Percentiles rank a stretch among this genome's conserved stretches.
phyloP scores from a whole-genome alignment of 2,113 vertebrate species.

The Chamaea fasciata region DNA sequence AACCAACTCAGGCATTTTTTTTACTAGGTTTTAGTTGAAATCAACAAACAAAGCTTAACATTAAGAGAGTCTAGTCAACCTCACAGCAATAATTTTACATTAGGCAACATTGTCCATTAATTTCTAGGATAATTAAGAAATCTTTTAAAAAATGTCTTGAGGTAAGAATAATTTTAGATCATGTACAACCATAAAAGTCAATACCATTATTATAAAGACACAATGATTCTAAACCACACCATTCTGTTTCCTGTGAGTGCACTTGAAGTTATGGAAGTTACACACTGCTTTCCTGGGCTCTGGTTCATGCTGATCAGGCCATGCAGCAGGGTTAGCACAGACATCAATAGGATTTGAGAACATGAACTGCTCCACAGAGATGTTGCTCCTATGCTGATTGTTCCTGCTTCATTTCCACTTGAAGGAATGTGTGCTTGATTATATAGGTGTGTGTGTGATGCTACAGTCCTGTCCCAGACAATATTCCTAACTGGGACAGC shows the following conservation, averaged over 20 bases:
- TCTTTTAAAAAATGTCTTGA: background rate
- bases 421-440: background rate
- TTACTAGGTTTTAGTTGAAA: slow-evolving; percentile 33
- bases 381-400: background rate
- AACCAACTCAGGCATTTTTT: slow-evolving; percentile 15
- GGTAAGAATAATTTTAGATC: background rate
- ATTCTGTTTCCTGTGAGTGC: background rate
- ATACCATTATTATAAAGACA: background rate
- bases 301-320: slow-evolving; percentile 45
- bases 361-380: background rate
- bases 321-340: slow-evolving; percentile 39
- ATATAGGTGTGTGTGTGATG: background rate
- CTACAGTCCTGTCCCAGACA: background rate
- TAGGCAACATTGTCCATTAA: background rate
- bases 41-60: background rate
- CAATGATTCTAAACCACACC: background rate
- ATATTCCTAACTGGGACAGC: background rate
- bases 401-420: background rate
- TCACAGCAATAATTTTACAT: background rate
- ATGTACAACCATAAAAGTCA: background rate
- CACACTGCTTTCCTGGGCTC: background rate
- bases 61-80: background rate
- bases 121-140: background rate
- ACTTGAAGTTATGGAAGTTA: background rate
- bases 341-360: background rate